Percentiles rank a stretch among this genome's conserved stretches.
phyloP scores from a whole-genome alignment of 2,888 invertebrate genomes.

The Tetramorium bicarinatum region DNA sequence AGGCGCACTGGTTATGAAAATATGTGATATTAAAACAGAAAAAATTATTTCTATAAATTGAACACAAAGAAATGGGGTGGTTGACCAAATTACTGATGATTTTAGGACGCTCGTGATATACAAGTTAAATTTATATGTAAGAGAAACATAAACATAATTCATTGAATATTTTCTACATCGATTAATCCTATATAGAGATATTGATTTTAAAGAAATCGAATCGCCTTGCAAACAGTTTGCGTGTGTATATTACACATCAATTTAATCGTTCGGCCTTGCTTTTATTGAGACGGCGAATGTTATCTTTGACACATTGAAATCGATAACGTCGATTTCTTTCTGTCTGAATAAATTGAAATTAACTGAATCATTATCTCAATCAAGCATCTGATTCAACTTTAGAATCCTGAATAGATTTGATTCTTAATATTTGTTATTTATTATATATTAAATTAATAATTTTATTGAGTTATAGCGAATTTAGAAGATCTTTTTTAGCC shows the following conservation, averaged over 20 bases:
- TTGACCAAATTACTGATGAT: neutral
- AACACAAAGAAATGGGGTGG: neutral
- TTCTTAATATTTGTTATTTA: too few relatives aligned
- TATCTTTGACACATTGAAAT: neutral
- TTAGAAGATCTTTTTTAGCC: too few relatives aligned
- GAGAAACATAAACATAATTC: slow-evolving; percentile 30
- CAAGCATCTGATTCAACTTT: neutral
- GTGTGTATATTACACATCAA: neutral
- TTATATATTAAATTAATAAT: too few relatives aligned
- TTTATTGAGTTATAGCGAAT: too few relatives aligned
- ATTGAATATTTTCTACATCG: slow-evolving; percentile 11
- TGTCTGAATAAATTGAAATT: neutral
- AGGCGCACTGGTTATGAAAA: neutral
- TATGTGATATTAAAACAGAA: neutral
- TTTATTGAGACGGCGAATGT: neutral
- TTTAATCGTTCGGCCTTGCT: neutral
- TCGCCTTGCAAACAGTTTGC: slow-evolving; percentile 37
- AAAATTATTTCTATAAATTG: neutral
- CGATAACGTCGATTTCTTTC: neutral
- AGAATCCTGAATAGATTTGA: too few relatives aligned
- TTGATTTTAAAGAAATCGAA: slow-evolving; percentile 36
- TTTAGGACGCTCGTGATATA: neutral
- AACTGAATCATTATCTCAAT: neutral
- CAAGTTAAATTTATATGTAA: slow-evolving; percentile 49
- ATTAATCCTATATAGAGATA: slow-evolving; percentile 34